phyloP scores from a whole-genome alignment of 2,113 vertebrate species.

The Thermophis baileyi region DNA sequence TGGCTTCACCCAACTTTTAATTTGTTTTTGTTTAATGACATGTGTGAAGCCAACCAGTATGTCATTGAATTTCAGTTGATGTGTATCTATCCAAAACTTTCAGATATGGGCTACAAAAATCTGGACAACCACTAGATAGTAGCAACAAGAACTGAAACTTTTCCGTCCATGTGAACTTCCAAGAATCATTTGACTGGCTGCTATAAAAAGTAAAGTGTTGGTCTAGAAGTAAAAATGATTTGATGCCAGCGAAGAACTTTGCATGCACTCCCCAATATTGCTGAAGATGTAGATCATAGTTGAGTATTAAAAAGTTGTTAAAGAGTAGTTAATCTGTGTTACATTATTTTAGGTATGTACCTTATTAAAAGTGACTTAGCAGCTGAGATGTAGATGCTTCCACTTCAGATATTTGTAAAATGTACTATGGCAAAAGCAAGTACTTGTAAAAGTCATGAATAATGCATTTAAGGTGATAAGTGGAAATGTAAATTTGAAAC shows the following conservation, averaged over 20 bases:
- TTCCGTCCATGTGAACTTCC: background rate
- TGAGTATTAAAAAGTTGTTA: background rate
- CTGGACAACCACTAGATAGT: background rate
- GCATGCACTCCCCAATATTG: background rate
- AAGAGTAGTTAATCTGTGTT: background rate
- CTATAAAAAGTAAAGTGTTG: background rate
- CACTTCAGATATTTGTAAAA: background rate
- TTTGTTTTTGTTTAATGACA: background rate
- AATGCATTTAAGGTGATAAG: constrained; percentile 18
- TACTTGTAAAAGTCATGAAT: constrained; percentile 23
- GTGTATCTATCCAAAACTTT: background rate
- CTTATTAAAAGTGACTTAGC: background rate
- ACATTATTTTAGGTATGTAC: background rate
- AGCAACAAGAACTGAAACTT: background rate
- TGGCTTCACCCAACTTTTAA: background rate
- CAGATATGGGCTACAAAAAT: background rate
- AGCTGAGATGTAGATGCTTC: background rate
- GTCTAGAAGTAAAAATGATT: background rate
- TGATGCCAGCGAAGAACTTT: background rate
- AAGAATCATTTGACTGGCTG: background rate
- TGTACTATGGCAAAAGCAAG: background rate
- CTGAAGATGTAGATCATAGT: background rate
- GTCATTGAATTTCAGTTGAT: background rate
- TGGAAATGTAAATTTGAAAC: constrained; percentile 39
- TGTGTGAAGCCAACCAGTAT: background rate